Evolutionary conservation across 2,888 invertebrate species (phyloP).

Genomic region (Cerastis rubricosa): DNA sequence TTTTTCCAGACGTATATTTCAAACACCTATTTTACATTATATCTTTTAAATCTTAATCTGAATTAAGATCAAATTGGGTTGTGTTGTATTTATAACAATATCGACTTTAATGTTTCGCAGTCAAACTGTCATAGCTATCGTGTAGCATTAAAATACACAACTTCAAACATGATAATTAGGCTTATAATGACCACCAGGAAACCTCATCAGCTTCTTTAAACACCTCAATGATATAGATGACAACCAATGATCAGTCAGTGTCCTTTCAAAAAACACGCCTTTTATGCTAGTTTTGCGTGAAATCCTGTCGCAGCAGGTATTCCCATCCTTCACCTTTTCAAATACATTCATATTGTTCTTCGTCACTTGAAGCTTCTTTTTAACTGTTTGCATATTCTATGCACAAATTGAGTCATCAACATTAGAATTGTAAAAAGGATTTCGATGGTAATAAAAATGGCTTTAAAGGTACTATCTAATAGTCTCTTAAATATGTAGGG

Average conservation of each 20-base stretch:
- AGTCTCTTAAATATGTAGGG: not conserved
- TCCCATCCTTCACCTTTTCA: slow-evolving; percentile 28
- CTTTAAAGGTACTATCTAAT: not conserved
- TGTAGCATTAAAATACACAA: not conserved
- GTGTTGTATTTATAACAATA: slow-evolving; percentile 18
- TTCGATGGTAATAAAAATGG: not conserved
- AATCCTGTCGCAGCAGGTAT: slow-evolving; percentile 59
- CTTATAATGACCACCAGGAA: slow-evolving; percentile 7
- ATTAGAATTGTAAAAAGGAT: slow-evolving; percentile 12
- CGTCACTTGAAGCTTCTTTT: not conserved
- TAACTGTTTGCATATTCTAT: slow-evolving; percentile 26
- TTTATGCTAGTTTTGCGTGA: slow-evolving; percentile 24
- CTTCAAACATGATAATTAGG: not conserved
- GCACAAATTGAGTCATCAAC: slow-evolving; percentile 49
- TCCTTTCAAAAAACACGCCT: slow-evolving; percentile 26
- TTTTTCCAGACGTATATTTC: slow-evolving; percentile 26
- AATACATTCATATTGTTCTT: slow-evolving; percentile 46
- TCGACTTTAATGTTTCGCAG: not conserved
- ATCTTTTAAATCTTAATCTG: slow-evolving; percentile 20
- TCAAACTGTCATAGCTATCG: not conserved
- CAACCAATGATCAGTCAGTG: slow-evolving; percentile 16
- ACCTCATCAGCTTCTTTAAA: slow-evolving; percentile 11
- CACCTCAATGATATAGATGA: slow-evolving; percentile 18
- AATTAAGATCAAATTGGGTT: slow-evolving; percentile 23
- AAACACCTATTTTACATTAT: slow-evolving; percentile 5